Evolutionary conservation across 92 coral and sea anemone species (phyloP), one percentile per base, ranked within the genome.

Genomic region (Epizoanthus rinbou): DNA sequence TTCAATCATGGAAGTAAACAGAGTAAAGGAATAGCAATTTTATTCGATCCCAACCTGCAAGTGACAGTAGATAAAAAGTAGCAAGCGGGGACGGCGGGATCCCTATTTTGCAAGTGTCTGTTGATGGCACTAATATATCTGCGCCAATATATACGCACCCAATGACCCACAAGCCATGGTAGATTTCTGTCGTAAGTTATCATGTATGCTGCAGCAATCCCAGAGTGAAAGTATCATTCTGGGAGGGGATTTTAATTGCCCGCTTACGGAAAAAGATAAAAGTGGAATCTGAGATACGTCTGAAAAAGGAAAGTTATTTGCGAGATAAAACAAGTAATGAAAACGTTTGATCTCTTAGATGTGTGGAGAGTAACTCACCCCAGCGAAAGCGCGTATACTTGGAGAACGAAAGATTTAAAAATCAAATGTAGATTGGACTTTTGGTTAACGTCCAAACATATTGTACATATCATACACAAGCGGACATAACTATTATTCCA

Each of bases 391-490:
- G 41, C 56, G 35, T 76, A 57, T 14, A 76, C 69, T 28, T 76
- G 69, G 69, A 24, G 11, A 76, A 76, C 68, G 8, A 19, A 69
- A 22, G 83, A 78, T 8, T 11, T 22, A n/a, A 78, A 78, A 78
- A 78, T 78, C 9, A 78, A 60, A 78, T 78, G 83, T 57, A 60
- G 83, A 78, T 78, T 78, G 37, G 57, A 78, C 18, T 60, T 59
- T 58, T 78, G 83, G 83, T 37, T 60, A n/a, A 39, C 65, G 18
- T 35, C 83, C 25, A 60, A 59, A 37, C 57, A 78, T 2, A 17
- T 78, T 59, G 17, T 59, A 31, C 57, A 39, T 50, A 43, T 8
- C 24, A 60, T 18, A 59, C 82, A 6, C 22, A 54, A 6, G 57
- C 47, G 21, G 17, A 75, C 35, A 56, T 75, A 56, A n/a, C 14